Evolutionary conservation across 1,140 invertebrate species (phyloP).

Genomic region (Nymphalis io): DNA sequence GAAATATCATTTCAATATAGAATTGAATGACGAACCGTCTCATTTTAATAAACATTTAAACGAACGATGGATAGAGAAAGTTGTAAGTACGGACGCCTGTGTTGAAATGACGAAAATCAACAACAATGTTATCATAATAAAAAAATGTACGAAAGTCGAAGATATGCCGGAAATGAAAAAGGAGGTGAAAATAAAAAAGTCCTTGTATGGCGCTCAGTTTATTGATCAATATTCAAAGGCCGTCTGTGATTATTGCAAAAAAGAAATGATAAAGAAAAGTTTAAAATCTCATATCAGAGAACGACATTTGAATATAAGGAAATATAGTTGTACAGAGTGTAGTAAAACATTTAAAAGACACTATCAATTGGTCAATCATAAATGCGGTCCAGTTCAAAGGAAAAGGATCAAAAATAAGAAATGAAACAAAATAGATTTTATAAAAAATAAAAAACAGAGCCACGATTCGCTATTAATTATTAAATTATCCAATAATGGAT

Average conservation of each 20-base stretch:
- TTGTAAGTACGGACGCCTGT: conserved; percentile 43
- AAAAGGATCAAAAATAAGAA: background rate
- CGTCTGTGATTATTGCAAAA: conserved; percentile 63
- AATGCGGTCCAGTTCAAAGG: conserved; percentile 39
- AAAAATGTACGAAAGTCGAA: conserved; percentile 39
- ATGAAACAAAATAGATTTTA: background rate
- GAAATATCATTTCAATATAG: conserved; percentile 50
- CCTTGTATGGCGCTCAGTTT: conserved; percentile 10
- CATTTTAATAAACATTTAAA: conserved; percentile 47
- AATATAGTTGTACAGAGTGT: conserved; percentile 50
- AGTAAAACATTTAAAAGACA: conserved; percentile 43
- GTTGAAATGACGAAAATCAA: conserved; percentile 63
- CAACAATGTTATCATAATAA: conserved; percentile 55
- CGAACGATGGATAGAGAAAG: conserved; percentile 61
- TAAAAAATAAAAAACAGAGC: background rate
- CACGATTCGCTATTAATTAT: too few relatives aligned
- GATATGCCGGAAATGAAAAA: conserved; percentile 10
- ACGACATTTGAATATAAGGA: conserved; percentile 51
- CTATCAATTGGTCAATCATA: conserved; percentile 52
- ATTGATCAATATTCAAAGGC: conserved; percentile 51
- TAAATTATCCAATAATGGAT: too few relatives aligned
- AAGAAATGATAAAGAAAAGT: conserved; percentile 68
- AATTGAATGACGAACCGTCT: conserved; percentile 28
- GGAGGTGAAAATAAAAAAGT: conserved; percentile 6
- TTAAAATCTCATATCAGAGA: conserved; percentile 55